phyloP scores from a whole-genome alignment of 2,113 vertebrate species.

The Balaeniceps rex region DNA sequence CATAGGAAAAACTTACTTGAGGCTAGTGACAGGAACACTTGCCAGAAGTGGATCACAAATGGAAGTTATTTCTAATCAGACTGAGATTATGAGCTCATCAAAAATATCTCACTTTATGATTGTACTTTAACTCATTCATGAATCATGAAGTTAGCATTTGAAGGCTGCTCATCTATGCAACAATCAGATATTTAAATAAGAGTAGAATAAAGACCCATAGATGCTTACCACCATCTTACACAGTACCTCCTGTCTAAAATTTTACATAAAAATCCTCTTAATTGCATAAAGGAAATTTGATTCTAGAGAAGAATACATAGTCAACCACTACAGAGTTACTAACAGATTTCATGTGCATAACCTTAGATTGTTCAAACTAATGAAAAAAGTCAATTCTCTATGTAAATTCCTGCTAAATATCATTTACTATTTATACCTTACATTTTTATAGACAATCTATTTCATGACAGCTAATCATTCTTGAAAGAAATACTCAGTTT shows the following conservation, averaged over 20 bases:
- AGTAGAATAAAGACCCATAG: background rate
- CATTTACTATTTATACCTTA: background rate
- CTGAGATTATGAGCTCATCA: background rate
- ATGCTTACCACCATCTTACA: background rate
- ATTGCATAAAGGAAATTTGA: background rate
- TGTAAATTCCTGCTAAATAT: background rate
- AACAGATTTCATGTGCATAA: background rate
- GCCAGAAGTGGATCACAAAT: background rate
- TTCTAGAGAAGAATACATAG: background rate
- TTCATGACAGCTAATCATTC: background rate
- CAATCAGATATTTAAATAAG: background rate
- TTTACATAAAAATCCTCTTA: background rate
- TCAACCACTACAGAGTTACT: background rate
- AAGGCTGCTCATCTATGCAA: background rate
- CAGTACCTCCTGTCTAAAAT: background rate
- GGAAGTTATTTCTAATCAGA: background rate
- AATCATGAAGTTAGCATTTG: background rate
- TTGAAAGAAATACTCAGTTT: background rate
- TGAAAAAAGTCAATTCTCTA: fast-evolving
- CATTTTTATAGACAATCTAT: background rate
- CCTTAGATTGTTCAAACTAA: background rate
- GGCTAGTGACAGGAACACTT: background rate
- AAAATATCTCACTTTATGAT: background rate
- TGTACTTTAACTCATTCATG: background rate
- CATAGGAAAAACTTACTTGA: background rate